phyloP scores from a whole-genome alignment of 2,888 invertebrate species.

The Cancer borealis region DNA sequence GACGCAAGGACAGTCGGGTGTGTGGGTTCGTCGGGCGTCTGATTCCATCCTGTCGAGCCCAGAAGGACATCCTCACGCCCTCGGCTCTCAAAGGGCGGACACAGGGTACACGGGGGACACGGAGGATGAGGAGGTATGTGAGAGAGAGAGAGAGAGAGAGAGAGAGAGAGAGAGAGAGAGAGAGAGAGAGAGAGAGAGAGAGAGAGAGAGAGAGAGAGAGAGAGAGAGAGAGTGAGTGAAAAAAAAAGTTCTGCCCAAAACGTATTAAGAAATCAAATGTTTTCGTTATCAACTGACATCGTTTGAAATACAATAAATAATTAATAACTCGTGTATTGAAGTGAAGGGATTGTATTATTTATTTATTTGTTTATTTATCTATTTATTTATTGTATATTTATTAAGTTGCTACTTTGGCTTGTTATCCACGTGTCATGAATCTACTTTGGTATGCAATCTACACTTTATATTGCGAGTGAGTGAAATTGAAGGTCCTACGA shows the following conservation, averaged over 20 bases:
- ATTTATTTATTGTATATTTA: too few species aligned
- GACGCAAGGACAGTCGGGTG: background rate
- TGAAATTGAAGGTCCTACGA: too few species aligned
- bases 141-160: background rate
- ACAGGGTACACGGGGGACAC: conserved; percentile 65
- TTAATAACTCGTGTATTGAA: background rate
- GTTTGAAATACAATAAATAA: background rate
- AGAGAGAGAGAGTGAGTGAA: conserved; percentile 10
- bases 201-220: conserved; percentile 40
- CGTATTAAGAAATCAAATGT: too few species aligned
- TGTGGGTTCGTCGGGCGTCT: conserved; percentile 63
- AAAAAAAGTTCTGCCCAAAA: background rate
- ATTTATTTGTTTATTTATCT: background rate
- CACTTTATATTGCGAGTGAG: too few species aligned
- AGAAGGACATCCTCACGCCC: background rate
- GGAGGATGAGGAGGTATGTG: conserved; percentile 66
- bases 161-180: conserved; percentile 24
- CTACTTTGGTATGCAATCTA: too few species aligned
- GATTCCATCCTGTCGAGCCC: conserved; percentile 54
- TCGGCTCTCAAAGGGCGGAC: conserved; percentile 34
- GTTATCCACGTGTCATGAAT: too few species aligned
- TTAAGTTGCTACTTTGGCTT: too few species aligned
- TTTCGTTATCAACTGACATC: background rate
- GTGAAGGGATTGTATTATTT: background rate
- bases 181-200: conserved; percentile 40